Evolutionary conservation across 2,797 vertebrate species (phyloP).

Genomic region (Typhlichthys eigenmanni): DNA sequence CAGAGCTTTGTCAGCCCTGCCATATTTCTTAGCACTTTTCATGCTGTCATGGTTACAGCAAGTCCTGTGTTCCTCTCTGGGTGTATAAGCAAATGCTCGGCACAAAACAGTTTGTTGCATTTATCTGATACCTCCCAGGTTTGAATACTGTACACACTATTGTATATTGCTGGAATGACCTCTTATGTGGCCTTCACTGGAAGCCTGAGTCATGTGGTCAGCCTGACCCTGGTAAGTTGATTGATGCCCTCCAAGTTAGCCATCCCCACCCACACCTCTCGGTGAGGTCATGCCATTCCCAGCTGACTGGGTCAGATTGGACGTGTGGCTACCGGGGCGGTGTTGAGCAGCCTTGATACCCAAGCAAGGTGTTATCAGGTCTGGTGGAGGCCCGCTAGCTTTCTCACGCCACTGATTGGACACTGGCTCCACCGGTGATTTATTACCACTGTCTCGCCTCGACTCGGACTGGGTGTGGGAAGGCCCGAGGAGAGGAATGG

Average conservation of each 20-base stretch:
- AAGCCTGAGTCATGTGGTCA: conserved; percentile 48
- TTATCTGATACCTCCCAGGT: conserved; percentile 53
- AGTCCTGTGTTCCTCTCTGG: conserved; percentile 32
- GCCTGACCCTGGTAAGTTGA: conserved; percentile 53
- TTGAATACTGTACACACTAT: conserved; percentile 11
- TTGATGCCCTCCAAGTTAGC: conserved; percentile 36
- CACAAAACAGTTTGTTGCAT: conserved; percentile 41
- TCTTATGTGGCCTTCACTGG: conserved; percentile 8
- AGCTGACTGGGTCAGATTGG: conserved; percentile 33
- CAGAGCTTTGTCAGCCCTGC: conserved; percentile 41
- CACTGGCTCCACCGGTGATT: conserved; percentile 66
- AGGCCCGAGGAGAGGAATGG: conserved; percentile 11
- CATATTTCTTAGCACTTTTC: conserved; percentile 45
- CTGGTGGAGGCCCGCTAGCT: conserved; percentile 47
- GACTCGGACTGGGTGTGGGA: conserved; percentile 44
- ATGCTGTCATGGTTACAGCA: conserved; percentile 61
- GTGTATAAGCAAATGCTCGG: conserved; percentile 26
- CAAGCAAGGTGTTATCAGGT: conserved; percentile 56
- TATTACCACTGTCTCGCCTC: conserved; percentile 49
- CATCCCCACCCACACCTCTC: neutral
- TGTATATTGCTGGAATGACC: conserved; percentile 30
- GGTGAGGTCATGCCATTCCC: conserved; percentile 57
- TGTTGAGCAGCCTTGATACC: conserved; percentile 35
- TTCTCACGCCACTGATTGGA: conserved; percentile 73
- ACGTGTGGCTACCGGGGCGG: conserved; percentile 20